Conservation (phyloP, 2,797 vertebrate genomes). For the Ibycter americanus region DNA sequence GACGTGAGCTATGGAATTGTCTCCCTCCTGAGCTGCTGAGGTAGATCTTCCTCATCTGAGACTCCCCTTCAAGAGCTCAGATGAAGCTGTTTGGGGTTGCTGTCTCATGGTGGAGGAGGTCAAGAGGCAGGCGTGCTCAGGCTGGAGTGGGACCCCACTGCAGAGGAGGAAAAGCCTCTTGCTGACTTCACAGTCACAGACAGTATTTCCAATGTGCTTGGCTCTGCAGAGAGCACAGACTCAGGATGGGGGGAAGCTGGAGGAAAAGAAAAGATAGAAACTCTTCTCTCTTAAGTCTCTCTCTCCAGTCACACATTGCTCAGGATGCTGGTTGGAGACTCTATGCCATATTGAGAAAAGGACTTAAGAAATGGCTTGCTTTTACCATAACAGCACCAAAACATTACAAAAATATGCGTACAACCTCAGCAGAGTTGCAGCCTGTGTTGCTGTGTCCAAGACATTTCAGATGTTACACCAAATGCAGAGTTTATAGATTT, state of each 20-base stretch:
- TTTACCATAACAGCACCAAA: neutral
- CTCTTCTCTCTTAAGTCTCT: neutral
- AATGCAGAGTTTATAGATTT: neutral
- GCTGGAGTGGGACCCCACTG: neutral
- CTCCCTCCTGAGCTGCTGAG: neutral
- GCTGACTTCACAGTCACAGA: fast-evolving
- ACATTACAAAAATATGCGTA: neutral
- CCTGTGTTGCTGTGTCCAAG: neutral
- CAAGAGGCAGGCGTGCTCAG: neutral
- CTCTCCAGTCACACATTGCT: neutral
- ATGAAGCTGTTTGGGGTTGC: neutral
- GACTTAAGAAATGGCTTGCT: neutral
- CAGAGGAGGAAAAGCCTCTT: neutral
- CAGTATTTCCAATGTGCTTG: neutral
- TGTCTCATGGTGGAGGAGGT: neutral
- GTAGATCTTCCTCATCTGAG: neutral
- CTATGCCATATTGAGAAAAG: neutral
- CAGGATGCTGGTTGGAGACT: neutral
- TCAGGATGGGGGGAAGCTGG: neutral
- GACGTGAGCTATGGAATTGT: neutral
- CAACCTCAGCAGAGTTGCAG: neutral
- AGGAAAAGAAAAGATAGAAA: neutral
- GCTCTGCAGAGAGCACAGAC: neutral
- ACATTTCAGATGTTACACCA: neutral
- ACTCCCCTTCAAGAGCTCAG: fast-evolving